Base-by-base conservation (phyloP, 2,888 invertebrate species). In the Azorinus chamasolen region DNA sequence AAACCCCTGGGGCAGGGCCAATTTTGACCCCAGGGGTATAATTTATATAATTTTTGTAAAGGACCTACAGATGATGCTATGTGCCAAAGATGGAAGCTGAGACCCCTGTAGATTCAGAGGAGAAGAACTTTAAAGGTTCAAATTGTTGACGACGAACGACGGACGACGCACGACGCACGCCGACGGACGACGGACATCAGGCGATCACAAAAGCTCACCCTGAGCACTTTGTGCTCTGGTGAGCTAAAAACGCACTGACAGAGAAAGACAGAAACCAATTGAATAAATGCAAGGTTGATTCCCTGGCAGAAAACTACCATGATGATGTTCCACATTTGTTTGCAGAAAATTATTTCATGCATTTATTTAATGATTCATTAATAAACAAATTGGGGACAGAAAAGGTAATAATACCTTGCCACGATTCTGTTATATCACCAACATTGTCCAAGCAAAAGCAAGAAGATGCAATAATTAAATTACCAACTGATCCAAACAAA, bases 191-290 rank as follows among this genome's bases (percentile, higher is more conserved):
- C n/a, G n/a, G n/a, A n/a, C n/a, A n/a, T n/a, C n/a, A n/a, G n/a
- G n/a, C n/a, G n/a, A n/a, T n/a, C n/a, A n/a, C n/a, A n/a, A n/a
- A n/a, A n/a, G n/a, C n/a, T n/a, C n/a, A n/a, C n/a, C n/a, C n/a
- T n/a, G n/a, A n/a, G n/a, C n/a, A n/a, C n/a, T n/a, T n/a, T n/a
- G n/a, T n/a, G n/a, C n/a, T n/a, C n/a, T n/a, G n/a, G n/a, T n/a
- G n/a, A n/a, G n/a, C n/a, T n/a, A n/a, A 59, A 0, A 78, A 78
- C 73, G 22, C 37, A 12, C 16, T 75, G 32, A 75, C 71, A 50
- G 55, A 39, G 22, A 65, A 69, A 55, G 83, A 79, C 58, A 62
- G 22, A 53, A 16, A 37, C 39, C 32, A 39, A 45, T 50, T 82
- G 48, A 41, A 51, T 20, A 45, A 46, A 25, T 50, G 70, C 16